These are phyloP conservation scores for cattle (Bos taurus) DNA, from an alignment of 2,113 vertebrate species.

Conservation along the genomic window DNA sequence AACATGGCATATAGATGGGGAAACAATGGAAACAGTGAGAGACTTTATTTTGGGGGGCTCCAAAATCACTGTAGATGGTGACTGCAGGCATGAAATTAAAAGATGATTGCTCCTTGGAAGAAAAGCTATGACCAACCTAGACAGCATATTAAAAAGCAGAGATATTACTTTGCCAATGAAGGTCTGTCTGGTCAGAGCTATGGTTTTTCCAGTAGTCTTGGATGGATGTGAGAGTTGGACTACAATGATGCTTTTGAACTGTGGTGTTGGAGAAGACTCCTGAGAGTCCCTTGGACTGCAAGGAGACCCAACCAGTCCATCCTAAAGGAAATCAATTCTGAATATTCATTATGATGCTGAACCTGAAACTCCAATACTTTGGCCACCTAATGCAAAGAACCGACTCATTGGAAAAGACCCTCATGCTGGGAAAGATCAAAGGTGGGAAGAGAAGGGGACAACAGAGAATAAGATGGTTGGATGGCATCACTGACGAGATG, in stretches of 20 bases:
- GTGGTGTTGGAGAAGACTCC: not conserved
- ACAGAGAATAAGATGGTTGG: not conserved
- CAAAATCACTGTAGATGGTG: not conserved
- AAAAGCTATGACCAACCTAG: not conserved
- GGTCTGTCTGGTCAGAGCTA: fast-evolving
- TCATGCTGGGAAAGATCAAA: not conserved
- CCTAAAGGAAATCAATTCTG: not conserved
- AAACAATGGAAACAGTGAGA: not conserved
- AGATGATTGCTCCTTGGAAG: not conserved
- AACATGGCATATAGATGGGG: not conserved
- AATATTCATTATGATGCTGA: not conserved
- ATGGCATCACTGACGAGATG: not conserved
- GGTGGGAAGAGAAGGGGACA: not conserved
- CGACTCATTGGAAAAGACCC: not conserved
- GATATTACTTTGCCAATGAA: not conserved
- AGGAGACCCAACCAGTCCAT: not conserved
- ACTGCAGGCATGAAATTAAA: not conserved
- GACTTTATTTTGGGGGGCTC: not conserved
- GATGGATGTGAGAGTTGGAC: not conserved
- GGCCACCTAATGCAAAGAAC: not conserved
- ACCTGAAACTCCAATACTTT: not conserved
- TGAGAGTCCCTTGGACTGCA: not conserved
- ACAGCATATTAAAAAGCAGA: not conserved
- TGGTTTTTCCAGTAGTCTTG: not conserved
- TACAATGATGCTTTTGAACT: not conserved